Evolutionary conservation across 2,888 invertebrate genomes (phyloP).

Genomic region (Drosophila picticornis): DNA sequence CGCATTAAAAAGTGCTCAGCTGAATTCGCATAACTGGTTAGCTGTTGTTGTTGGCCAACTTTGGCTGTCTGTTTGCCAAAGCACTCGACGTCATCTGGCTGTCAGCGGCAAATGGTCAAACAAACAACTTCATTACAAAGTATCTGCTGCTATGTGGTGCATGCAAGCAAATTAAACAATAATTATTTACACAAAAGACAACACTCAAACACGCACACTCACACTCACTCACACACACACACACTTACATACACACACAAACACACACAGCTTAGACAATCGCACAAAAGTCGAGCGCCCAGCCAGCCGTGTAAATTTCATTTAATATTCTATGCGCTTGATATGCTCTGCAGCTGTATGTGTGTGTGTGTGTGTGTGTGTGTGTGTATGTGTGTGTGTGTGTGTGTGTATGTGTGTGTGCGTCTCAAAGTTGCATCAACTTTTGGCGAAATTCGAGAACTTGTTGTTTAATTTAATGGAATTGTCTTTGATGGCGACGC

Average conservation of each 20-base stretch:
- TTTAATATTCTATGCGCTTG: slow-evolving; percentile 61
- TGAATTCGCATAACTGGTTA: slow-evolving; percentile 54
- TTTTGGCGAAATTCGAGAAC: slow-evolving; percentile 63
- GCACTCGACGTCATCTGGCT: slow-evolving; percentile 45
- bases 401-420: slow-evolving; percentile 10
- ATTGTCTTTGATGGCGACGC: slow-evolving; percentile 44
- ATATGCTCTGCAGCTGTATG: not conserved
- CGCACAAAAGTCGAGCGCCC: slow-evolving; percentile 36
- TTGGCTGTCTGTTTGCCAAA: slow-evolving; percentile 22
- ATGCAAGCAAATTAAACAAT: slow-evolving; percentile 73
- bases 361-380: not conserved
- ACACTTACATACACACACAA: slow-evolving; percentile 29
- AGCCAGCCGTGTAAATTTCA: slow-evolving; percentile 63
- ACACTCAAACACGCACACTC: not conserved
- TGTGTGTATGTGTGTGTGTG: slow-evolving; percentile 1
- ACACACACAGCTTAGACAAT: slow-evolving; percentile 24
- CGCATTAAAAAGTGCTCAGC: slow-evolving; percentile 59
- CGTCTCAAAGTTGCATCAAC: slow-evolving; percentile 54
- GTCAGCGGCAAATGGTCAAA: slow-evolving; percentile 46
- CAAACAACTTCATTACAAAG: slow-evolving; percentile 65
- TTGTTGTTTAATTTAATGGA: slow-evolving; percentile 73
- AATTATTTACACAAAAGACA: slow-evolving; percentile 67
- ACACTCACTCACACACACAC: slow-evolving; percentile 1
- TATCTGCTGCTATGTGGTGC: slow-evolving; percentile 20
- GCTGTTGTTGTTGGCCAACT: not conserved